Evolutionary conservation across 2,888 invertebrate species (phyloP), one percentile per base, ranked within the genome.

Genomic region (Drosophila leonis): DNA sequence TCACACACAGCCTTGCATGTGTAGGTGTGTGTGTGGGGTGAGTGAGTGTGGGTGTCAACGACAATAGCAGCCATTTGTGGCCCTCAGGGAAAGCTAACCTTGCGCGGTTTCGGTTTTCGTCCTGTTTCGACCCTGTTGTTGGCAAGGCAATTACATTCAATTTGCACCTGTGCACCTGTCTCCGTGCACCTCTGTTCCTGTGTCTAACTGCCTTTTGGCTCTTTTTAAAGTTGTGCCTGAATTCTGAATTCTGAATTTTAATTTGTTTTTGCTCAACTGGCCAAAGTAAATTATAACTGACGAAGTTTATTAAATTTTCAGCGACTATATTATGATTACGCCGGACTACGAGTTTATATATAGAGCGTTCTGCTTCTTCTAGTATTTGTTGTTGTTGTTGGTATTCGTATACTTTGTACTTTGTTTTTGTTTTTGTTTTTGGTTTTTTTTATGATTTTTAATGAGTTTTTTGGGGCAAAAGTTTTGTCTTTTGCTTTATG

Each of bases 121-220:
- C 27, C 46, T 24, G 44, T 44, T 24, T 13, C 60, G 61, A 46
- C 44, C 41, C 74, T 78, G 82, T 62, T 59, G 82, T 82, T 74
- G 70, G 68, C 87, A 76, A 80, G 72, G 64, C 78, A 88, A 89
- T 87, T 87, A 89, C 73, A 80, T 87, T 82, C 90, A 90, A 90
- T 87, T 87, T 90, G 66, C 90, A 90, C 61, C 63, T 70, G 72
- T 46, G 69, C 20, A 44, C 41, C 56, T 42, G 42, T 18, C 54
- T 37, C 10, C 46, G 2, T 52, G 15, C 4, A 10, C 24, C 31
- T 12, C 42, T 27, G 46, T 29, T 9, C 52, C 35, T 24, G 24
- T 10, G 4, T 12, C 27, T 10, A n/a, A 12, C 6, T 54, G 37
- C 56, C 56, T 42, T 51, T 29, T 41, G 70, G 67, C 39, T 12